phyloP scores from a whole-genome alignment of 2,113 vertebrate species.

The Pandion haliaetus region DNA sequence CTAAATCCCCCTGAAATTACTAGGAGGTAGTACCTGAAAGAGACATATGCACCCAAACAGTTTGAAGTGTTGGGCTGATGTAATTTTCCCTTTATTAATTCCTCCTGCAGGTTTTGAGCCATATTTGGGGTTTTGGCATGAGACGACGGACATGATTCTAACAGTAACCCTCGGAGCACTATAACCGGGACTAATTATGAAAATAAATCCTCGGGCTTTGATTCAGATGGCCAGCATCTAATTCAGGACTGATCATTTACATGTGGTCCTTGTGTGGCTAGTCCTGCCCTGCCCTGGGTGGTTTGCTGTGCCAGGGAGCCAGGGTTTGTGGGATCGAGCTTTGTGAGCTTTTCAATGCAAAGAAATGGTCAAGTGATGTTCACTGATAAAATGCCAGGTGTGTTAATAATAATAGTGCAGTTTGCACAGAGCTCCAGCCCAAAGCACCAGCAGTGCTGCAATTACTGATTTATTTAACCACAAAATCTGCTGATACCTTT shows the following conservation, averaged over 20 bases:
- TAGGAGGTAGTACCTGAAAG: neutral
- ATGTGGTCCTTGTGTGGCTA: neutral
- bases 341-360: neutral
- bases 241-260: neutral
- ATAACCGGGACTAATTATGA: neutral
- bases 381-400: neutral
- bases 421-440: neutral
- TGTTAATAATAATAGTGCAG: neutral
- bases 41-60: neutral
- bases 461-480: neutral
- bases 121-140: neutral
- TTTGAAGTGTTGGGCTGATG: neutral
- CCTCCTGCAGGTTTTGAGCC: neutral
- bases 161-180: neutral
- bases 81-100: neutral
- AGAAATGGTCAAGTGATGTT: neutral
- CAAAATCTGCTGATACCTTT: neutral
- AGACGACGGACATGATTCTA: neutral
- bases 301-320: neutral
- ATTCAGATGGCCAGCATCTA: neutral
- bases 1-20: neutral
- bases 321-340: neutral
- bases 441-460: neutral
- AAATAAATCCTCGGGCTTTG: neutral
- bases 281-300: rapidly evolving